These are phyloP conservation scores for Helostoma temminkii DNA, from an alignment of 2,797 vertebrate species.

Conservation along the genomic window DNA sequence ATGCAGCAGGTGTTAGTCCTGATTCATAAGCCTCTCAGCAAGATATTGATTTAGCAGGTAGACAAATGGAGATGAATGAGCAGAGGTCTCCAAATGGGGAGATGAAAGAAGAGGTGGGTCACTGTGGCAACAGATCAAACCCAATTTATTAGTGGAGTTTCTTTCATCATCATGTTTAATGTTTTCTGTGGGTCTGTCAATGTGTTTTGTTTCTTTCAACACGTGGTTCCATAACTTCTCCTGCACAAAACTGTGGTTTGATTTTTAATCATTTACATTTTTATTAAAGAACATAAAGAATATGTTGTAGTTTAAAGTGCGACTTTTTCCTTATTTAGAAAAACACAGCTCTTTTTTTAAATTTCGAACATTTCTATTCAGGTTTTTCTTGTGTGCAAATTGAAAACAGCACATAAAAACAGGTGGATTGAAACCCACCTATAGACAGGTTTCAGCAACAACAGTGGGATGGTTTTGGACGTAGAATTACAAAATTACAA, in stretches of 20 bases:
- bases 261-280: background rate
- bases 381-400: too few species aligned
- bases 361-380: too few species aligned
- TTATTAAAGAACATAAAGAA: too few species aligned
- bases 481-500: too few species aligned
- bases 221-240: background rate
- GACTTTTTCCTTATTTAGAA: too few species aligned
- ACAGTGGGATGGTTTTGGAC: too few species aligned
- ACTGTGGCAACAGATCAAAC: conserved; percentile 27
- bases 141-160: conserved; percentile 4
- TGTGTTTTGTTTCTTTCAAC: background rate
- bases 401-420: too few species aligned
- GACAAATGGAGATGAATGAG: conserved; percentile 39
- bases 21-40: conserved; percentile 2
- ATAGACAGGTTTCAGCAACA: too few species aligned
- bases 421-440: too few species aligned
- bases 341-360: too few species aligned
- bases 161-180: background rate
- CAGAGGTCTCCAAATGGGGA: background rate
- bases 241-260: background rate
- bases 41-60: background rate
- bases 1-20: conserved; percentile 31
- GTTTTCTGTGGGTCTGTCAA: background rate
- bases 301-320: too few species aligned
- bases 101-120: conserved; percentile 23